Evolutionary conservation across 2,113 vertebrate genomes (phyloP).

Genomic region (Bubo bubo): DNA sequence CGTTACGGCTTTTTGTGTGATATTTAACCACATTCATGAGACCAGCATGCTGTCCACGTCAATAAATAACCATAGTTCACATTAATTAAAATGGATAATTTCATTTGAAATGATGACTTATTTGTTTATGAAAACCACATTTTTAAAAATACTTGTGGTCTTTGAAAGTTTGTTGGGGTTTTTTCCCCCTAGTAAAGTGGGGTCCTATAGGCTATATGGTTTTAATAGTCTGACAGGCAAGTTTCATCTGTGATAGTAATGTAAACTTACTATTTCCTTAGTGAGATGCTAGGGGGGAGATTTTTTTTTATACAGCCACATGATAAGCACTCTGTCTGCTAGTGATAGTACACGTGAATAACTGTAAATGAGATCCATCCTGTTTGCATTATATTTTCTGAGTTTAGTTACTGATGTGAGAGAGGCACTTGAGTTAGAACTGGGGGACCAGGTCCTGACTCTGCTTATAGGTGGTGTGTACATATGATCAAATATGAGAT

Average conservation of each 20-base stretch:
- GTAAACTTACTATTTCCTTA: background rate
- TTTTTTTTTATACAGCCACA: background rate
- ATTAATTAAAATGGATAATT: background rate
- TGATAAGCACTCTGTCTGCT: background rate
- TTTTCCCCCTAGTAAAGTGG: background rate
- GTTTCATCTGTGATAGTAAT: background rate
- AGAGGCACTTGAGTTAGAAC: background rate
- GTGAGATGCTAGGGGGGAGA: background rate
- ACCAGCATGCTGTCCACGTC: background rate
- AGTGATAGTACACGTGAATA: too few species aligned
- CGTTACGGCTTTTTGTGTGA: background rate
- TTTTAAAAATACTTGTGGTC: background rate
- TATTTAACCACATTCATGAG: background rate
- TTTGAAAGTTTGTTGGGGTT: background rate
- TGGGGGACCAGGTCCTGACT: background rate
- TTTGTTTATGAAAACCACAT: background rate
- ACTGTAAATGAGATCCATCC: background rate
- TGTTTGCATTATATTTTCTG: background rate
- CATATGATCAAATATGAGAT: fast-evolving
- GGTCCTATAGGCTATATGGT: background rate
- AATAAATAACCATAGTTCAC: background rate
- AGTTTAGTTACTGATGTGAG: background rate
- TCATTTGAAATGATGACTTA: background rate
- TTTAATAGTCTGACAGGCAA: background rate
- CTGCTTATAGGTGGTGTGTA: background rate